A percentile compares a stretch with the other conserved stretches of the same genome.
These are phyloP conservation scores for Pluvianellus socialis DNA, from an alignment of 2,113 vertebrate species.

Conservation along the genomic window DNA sequence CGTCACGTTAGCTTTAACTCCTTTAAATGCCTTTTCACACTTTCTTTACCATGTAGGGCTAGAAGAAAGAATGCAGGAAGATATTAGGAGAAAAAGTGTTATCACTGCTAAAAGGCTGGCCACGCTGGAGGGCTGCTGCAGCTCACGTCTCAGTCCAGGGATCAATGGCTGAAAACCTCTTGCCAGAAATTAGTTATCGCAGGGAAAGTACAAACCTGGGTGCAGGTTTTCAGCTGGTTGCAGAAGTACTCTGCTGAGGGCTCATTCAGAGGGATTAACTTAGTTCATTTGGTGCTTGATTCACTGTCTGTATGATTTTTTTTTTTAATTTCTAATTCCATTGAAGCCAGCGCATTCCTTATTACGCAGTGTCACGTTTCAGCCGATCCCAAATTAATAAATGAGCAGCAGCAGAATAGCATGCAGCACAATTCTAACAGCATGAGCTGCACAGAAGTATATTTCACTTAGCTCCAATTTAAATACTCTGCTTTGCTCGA, in stretches of 20 bases:
- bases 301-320: background rate
- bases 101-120: background rate
- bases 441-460: constrained; percentile 57
- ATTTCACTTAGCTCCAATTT: constrained; percentile 68
- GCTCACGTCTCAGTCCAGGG: constrained; percentile 11
- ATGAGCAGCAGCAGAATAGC: constrained; percentile 60
- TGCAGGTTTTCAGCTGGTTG: constrained; percentile 12
- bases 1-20: background rate
- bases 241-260: constrained; percentile 38
- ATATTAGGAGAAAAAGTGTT: background rate
- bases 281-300: background rate
- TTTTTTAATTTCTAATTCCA: background rate
- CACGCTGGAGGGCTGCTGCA: background rate
- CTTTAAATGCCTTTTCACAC: constrained; percentile 30
- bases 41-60: background rate
- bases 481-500: constrained; percentile 58
- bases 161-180: constrained; percentile 34
- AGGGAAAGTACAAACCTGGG: constrained; percentile 3
- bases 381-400: constrained; percentile 55
- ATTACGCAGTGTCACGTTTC: background rate
- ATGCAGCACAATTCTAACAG: constrained; percentile 61
- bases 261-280: constrained; percentile 23
- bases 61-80: background rate
- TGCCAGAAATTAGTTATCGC: constrained; percentile 36
- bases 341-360: constrained; percentile 1